Conservation (phyloP, 2,888 invertebrate genomes). For the Phoenoteleia sp. region DNA sequence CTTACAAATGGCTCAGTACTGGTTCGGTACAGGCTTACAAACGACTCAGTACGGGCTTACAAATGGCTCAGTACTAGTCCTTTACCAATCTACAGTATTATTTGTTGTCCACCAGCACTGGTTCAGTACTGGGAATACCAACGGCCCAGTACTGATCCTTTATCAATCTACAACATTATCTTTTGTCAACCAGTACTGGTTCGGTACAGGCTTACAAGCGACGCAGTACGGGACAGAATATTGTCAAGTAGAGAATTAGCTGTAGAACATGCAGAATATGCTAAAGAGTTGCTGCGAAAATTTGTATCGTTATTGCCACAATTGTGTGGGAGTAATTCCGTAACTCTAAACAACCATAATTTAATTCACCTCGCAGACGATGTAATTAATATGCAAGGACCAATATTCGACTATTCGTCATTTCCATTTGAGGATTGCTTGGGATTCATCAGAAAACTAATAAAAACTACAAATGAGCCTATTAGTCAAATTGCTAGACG, state of each 20-base stretch:
- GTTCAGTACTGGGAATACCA: too few species aligned
- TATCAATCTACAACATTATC: too few species aligned
- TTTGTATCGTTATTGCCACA: conserved; percentile 54
- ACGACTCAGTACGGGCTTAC: too few species aligned
- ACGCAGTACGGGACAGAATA: too few species aligned
- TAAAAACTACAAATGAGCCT: conserved; percentile 27
- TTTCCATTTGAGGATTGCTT: conserved; percentile 71
- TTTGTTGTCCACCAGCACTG: too few species aligned
- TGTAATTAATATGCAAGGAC: conserved; percentile 53
- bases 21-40: too few species aligned
- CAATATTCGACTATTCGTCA: conserved; percentile 64
- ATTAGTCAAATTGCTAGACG: conserved; percentile 26
- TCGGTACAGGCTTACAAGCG: too few species aligned
- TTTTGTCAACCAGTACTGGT: too few species aligned
- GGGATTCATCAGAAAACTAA: conserved; percentile 63
- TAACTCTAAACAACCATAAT: conserved; percentile 64
- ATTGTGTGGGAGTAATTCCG: conserved; percentile 64
- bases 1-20: too few species aligned
- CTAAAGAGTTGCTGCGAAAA: not conserved
- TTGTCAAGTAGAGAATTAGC: not conserved
- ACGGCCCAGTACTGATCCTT: too few species aligned
- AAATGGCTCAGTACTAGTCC: too few species aligned
- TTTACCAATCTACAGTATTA: too few species aligned
- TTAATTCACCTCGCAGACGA: conserved; percentile 69
- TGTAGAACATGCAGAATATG: not conserved